phyloP scores from a whole-genome alignment of 2,888 invertebrate genomes.

The Thera britannica region DNA sequence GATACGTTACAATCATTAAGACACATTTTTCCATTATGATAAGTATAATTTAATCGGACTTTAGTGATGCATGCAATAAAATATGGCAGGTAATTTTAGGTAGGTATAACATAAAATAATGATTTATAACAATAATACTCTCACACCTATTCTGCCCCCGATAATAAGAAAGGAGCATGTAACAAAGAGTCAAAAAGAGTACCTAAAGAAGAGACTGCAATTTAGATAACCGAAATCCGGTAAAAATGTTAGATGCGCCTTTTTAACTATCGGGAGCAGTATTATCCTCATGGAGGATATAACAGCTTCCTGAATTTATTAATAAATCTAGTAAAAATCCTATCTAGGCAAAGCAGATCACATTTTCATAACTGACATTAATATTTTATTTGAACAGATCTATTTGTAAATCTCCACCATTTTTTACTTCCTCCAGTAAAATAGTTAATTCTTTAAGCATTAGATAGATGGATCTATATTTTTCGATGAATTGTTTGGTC shows the following conservation, averaged over 20 bases:
- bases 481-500: conserved; percentile 64
- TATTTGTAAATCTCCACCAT: conserved; percentile 52
- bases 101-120: not conserved
- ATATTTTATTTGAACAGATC: conserved; percentile 43
- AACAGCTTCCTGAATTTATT: not conserved
- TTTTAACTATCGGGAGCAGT: too few species aligned
- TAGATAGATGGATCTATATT: conserved; percentile 62
- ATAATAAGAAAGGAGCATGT: too few species aligned
- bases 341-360: conserved; percentile 23
- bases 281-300: not conserved
- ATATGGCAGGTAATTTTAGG: too few species aligned
- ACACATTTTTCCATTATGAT: too few species aligned
- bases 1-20: too few species aligned
- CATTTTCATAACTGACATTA: not conserved
- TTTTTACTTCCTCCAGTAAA: conserved; percentile 51
- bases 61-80: not conserved
- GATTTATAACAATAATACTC: not conserved
- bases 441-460: conserved; percentile 56
- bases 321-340: not conserved
- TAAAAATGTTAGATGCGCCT: too few species aligned
- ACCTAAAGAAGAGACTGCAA: too few species aligned
- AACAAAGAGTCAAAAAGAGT: too few species aligned
- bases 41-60: conserved; percentile 8
- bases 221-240: too few species aligned
- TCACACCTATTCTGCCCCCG: not conserved